Base-by-base conservation (phyloP, 2,113 vertebrate species). In the Chiloscyllium plagiosum region DNA sequence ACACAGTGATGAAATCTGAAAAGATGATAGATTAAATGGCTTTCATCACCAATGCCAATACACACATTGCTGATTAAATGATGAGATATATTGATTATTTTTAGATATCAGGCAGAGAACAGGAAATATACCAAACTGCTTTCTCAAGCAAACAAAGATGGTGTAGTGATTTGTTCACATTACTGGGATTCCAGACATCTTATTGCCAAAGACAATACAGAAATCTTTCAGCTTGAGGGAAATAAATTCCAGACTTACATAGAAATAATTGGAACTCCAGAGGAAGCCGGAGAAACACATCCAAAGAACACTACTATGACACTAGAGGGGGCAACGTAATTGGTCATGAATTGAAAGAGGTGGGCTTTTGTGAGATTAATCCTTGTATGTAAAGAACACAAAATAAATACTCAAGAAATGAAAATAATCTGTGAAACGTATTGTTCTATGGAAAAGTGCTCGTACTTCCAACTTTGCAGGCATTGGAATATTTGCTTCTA, bases 1-100 rank as follows among this genome's bases (percentile, higher is more conserved):
- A 72, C 94, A 95, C 68, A 52, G n/a, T 29, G 69, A 95, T 95
- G 94, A 72, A 72, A 95, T 72, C 94, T 72, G 93, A 95, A 26
- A 72, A 72, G 94, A 95, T 7, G 68, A 95, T 76, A 95, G 68
- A 95, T 72, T 26, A 72, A 72, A 72, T 72, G 47, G 22, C 42
- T 95, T 95, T 95, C 68, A 95, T 72, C 69, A 7, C 10, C 4
- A 15, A 95, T 52, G 94, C 68, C 94, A 95, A 95, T 68, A 76
- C 94, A 72, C 24, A 72, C 68, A 95, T 33, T 56, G 87, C 20
- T 95, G 69, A 72, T 72, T 72, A 95, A 95, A 42, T 70, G 42
- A 42, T 29, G 26, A 42, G 93, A 95, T 70, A 50, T 12, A 26
- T 22, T 22, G 37, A 72, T 61, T 68, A 95, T 50, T 72, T 69